Evolutionary conservation across 2,797 vertebrate genomes (phyloP).

Genomic region (Crenichthys baileyi): DNA sequence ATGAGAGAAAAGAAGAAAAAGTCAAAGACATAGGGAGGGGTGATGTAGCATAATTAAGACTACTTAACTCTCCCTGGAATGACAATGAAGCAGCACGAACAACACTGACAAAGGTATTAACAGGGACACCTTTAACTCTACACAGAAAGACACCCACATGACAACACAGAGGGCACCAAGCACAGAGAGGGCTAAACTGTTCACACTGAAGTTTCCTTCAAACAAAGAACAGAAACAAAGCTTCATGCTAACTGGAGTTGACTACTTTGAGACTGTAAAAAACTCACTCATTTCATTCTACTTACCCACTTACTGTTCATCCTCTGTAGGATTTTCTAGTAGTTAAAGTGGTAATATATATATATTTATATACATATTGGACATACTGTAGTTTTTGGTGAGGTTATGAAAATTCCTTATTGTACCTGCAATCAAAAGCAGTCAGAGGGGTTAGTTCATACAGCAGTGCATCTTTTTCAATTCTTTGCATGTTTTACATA

Average conservation of each 20-base stretch:
- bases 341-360: background rate
- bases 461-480: too few species aligned
- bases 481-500: too few species aligned
- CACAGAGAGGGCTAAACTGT: slow-evolving; percentile 8
- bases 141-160: slow-evolving; percentile 33
- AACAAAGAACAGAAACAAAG: background rate
- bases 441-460: too few species aligned
- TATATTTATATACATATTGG: background rate
- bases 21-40: slow-evolving; percentile 24
- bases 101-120: slow-evolving; percentile 50
- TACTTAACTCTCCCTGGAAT: slow-evolving; percentile 61
- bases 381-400: background rate
- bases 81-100: slow-evolving; percentile 65
- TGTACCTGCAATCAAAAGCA: too few species aligned
- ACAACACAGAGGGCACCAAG: slow-evolving; percentile 26
- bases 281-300: background rate
- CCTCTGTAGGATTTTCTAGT: background rate
- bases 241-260: background rate
- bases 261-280: background rate
- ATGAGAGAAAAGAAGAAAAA: slow-evolving; percentile 35
- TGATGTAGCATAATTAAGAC: slow-evolving; percentile 69
- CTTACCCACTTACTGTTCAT: background rate
- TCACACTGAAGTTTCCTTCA: slow-evolving; percentile 1
- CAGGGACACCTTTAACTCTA: slow-evolving; percentile 44
- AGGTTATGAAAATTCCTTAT: background rate